Base-by-base conservation (phyloP, 2,888 invertebrate species). In the Emmelina monodactyla region DNA sequence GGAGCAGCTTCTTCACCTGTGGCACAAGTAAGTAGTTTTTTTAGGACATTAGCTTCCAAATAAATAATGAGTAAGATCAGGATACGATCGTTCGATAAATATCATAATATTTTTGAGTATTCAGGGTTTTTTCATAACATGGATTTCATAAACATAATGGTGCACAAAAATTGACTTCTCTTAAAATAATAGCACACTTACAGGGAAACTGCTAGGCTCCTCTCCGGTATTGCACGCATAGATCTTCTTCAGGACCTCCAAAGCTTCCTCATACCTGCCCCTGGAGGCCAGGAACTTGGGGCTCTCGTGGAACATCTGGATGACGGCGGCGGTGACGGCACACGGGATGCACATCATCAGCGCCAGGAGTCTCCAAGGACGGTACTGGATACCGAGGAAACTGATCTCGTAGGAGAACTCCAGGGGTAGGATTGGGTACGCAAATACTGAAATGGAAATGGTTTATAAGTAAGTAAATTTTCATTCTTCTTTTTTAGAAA, bases 361-460 rank as follows among this genome's bases (percentile, higher is more conserved):
- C 0, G 91, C 69, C 37, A 91, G 84, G 2, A 91, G 57, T n/a
- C 92, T 82, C 93, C 93, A 93, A 0, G 91, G 86, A 11, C 85
- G 82, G 55, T 85, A 85, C 6, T 58, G 58, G 49, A 89, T 69
- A 34, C 76, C 79, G 16, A 86, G 55, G 38, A 82, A 57, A 11
- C 58, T 58, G 33, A 78, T 68, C 14, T 60, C 55, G 37, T 78
- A 55, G 1, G 80, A 60, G 44, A 84, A 69, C 2, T 72, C 47
- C 31, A 84, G 39, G 0, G 91, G 91, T 5, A 92, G 82, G 9
- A 91, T 82, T 0, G 84, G 72, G 76, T 87, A 87, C 0, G 89
- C 88, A 44, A 88, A 62, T 9, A 83, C 89, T 85, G 57, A 16
- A 54, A 52, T 47, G 41, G 25, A 43, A 31, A 40, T 31, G n/a